These are phyloP conservation scores for Cyanoramphus novaezelandiae DNA, from an alignment of 2,113 vertebrate species.

Conservation along the genomic window DNA sequence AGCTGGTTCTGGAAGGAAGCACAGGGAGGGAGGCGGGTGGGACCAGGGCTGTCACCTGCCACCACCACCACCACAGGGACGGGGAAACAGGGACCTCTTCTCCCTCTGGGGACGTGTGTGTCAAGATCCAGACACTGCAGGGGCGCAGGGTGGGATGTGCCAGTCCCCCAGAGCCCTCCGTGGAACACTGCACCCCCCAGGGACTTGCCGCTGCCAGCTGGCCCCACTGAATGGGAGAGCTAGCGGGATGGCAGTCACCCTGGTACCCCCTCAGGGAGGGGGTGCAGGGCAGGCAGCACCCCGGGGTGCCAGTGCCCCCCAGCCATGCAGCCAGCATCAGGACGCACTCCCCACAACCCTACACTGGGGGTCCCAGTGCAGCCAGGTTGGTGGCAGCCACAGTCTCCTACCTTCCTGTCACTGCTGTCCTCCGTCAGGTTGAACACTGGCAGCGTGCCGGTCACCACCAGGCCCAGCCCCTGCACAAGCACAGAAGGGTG, in stretches of 20 bases:
- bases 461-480: conserved; percentile 95
- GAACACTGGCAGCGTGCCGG: conserved; percentile 95
- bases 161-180: neutral
- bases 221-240: neutral
- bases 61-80: rapidly evolving
- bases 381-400: neutral
- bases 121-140: neutral
- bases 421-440: conserved; percentile 89
- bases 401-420: conserved; percentile 81
- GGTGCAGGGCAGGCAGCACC: neutral
- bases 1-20: conserved; percentile 89
- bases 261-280: neutral
- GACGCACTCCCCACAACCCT: neutral
- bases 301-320: neutral
- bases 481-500: conserved; percentile 49
- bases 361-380: neutral
- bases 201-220: neutral
- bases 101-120: rapidly evolving
- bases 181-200: neutral
- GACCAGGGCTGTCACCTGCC: neutral
- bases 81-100: neutral
- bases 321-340: neutral
- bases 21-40: neutral
- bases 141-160: neutral
- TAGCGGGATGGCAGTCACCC: neutral